Evolutionary conservation across 2,797 vertebrate genomes (phyloP), one percentile per base, ranked within the genome.

Genomic region (Rhincodon typus): DNA sequence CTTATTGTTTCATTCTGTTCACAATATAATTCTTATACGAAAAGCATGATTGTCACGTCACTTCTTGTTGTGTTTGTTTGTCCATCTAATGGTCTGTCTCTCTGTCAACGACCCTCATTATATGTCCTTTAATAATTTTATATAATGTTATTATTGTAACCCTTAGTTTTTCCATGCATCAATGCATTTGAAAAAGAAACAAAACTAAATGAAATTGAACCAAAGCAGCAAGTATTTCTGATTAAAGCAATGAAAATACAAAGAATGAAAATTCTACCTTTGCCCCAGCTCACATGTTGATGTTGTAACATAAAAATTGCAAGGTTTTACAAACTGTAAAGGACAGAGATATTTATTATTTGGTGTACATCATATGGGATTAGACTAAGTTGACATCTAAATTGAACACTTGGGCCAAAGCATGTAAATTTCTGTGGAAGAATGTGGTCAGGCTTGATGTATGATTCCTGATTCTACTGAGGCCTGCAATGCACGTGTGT

Each of bases 401-500:
- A 94, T 69, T 46, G 93, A 70, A 72, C 46, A 50, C 94, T 77
- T 46, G 30, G 46, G 38, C 94, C 70, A 77, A 95, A 95, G 69
- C 94, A 77, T 95, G 21, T 95, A 13, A 30, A 30, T 95, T 77
- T 95, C 94, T 19, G 42, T 95, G 70, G 70, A 95, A 95, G 94
- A 95, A 95, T 95, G 94, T 77, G 46, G 70, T 77, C 74, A 95
- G 53, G 30, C 46, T 77, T 95, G 94, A 77, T 95, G 70, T 95
- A 53, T 53, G 94, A 95, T 74, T 95, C 70, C 42, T 77, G 70
- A 95, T 46, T 94, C 42, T 53, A 50, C 46, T 53, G 46, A 19
- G 23, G 67, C 23, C 70, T 95, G 70, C 67, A 21, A 53, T 23
- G 21, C 19, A n/a, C 10, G 27, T 53, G 50, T 34, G 94, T n/a